Percentiles rank a stretch among this genome's conserved stretches.
phyloP scores from a whole-genome alignment of 2,113 vertebrate genomes.

The Salvelinus alpinus region DNA sequence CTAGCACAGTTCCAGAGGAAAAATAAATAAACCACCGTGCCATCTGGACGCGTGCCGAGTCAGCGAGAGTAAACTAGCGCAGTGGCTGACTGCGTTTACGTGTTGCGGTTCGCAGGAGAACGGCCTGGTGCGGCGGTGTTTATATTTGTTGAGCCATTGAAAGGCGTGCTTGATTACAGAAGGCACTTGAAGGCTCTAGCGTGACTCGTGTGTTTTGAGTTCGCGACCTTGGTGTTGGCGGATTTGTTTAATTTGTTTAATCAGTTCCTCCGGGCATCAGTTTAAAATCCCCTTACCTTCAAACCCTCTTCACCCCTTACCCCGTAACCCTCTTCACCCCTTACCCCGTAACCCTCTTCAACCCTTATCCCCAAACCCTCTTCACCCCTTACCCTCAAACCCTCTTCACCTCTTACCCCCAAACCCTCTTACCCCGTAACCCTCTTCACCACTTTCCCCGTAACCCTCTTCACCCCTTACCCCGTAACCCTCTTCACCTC shows the following conservation, averaged over 20 bases:
- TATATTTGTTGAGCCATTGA: constrained; percentile 14
- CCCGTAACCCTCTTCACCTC: no score
- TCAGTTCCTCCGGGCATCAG: constrained; percentile 1
- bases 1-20: constrained; percentile 27
- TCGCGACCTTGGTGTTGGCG: constrained; percentile 7
- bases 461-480: no score
- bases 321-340: no score
- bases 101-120: neutral
- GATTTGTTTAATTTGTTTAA: constrained; percentile 16
- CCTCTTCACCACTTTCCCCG: no score
- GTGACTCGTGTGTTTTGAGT: constrained; percentile 20
- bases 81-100: constrained; percentile 20
- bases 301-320: neutral
- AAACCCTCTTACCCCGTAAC: no score
- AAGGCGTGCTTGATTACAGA: constrained; percentile 15
- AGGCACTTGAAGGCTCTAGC: constrained; percentile 10
- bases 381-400: no score
- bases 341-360: no score
- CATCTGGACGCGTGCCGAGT: constrained; percentile 36
- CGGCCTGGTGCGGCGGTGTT: constrained; percentile 41
- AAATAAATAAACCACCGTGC: constrained; percentile 35
- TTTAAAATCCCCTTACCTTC: constrained; percentile 13
- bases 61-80: constrained; percentile 21
- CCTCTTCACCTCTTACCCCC: no score
- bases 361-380: no score